Evolutionary conservation across 2,888 invertebrate species (phyloP), one percentile per base, ranked within the genome.

Genomic region (Gastracanthus pulcherrimus): DNA sequence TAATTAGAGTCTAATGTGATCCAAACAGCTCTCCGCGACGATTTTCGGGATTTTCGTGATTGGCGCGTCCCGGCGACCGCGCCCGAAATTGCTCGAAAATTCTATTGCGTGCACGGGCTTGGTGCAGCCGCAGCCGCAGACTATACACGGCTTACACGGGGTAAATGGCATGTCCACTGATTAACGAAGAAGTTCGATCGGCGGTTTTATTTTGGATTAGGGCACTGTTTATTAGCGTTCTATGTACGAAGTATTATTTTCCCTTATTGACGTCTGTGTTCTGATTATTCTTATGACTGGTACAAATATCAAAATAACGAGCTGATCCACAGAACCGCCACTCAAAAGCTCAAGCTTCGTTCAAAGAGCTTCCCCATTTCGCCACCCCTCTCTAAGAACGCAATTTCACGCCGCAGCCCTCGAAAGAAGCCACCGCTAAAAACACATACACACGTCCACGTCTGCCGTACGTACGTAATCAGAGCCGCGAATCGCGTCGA

Each of bases 361-460:
- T 51, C 13, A 74, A 62, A 74, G 41, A n/a, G n/a, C n/a, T n/a
- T n/a, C 29, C 9, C 23, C 51, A 29, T 19, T 45, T 11, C 16
- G 7, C n/a, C 16, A 62, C 16, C n/a, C 60, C 26, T 34, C 38
- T 31, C 38, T 34, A 45, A 69, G 58, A 69, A 31, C 60, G 41
- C 48, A 69, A 76, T 76, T 76, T 69, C 58, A 76, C 67, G 76
- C 60, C 34, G n/a, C n/a, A 34, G 45, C 38, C 51, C 16, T 26
- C 60, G 26, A 45, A 72, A 51, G 19, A 19, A 51, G 19, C n/a
- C 51, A 19, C 45, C 13, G 19, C 1, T 9, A 23, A 7, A 4
- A 26, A 13, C 55, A 11, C 26, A 23, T 55, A 55, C 1, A 55
- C 55, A 5, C 23, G 23, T 1, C 55, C 29, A 70, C 71, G 66